These are phyloP conservation scores for Hemitrygon akajei DNA, from an alignment of 2,797 vertebrate genomes.

Conservation along the genomic window DNA sequence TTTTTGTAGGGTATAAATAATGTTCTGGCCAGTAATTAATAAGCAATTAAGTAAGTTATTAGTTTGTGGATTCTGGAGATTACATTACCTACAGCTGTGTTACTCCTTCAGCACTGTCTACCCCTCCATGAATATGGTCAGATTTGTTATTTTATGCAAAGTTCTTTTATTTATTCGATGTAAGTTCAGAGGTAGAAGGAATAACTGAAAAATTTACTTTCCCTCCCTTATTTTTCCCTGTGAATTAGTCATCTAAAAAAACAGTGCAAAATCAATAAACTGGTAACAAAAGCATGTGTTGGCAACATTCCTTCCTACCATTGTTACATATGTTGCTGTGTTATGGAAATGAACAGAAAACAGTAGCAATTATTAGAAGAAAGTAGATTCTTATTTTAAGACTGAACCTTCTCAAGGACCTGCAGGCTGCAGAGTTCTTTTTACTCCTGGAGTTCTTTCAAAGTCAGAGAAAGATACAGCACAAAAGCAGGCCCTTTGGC, in stretches of 20 bases:
- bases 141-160: background rate
- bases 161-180: background rate
- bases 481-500: too few relatives aligned
- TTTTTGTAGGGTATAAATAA: background rate
- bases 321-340: slow-evolving; percentile 20
- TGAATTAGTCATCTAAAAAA: background rate
- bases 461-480: too few relatives aligned
- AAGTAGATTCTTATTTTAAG: slow-evolving; percentile 22
- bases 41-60: background rate
- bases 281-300: slow-evolving; percentile 3
- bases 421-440: background rate
- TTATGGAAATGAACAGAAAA: slow-evolving; percentile 7
- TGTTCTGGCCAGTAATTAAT: background rate
- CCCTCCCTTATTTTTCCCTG: background rate
- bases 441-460: background rate
- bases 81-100: background rate
- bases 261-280: background rate
- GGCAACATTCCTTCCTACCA: background rate
- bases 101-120: background rate
- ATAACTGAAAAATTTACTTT: background rate
- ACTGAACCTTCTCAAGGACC: slow-evolving; percentile 26
- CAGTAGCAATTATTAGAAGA: background rate
- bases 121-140: background rate
- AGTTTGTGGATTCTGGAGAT: background rate
- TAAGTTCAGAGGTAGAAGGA: background rate